These are phyloP conservation scores for Myotis planiceps DNA, from an alignment of 2,797 vertebrate genomes.

Conservation along the genomic window DNA sequence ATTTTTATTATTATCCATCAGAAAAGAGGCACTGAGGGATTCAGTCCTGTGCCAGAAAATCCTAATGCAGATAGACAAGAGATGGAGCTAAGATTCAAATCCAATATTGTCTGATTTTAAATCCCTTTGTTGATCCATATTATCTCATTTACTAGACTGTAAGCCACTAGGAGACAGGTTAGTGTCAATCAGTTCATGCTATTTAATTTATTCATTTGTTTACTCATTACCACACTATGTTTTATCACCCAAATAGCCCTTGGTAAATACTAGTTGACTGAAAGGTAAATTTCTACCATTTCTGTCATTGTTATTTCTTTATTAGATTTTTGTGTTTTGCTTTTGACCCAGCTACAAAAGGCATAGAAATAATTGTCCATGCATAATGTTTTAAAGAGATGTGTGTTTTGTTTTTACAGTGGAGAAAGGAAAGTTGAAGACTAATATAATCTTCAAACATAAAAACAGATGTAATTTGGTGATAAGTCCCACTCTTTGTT, in stretches of 20 bases:
- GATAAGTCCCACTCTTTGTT: constrained; percentile 4
- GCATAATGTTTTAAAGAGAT: constrained; percentile 5
- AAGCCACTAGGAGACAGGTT: not conserved
- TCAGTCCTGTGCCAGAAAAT: not conserved
- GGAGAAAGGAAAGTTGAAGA: constrained; percentile 4
- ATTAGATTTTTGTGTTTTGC: not conserved
- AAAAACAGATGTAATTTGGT: constrained; percentile 46
- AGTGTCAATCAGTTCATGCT: not conserved
- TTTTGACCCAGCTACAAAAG: not conserved
- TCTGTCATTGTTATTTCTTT: not conserved
- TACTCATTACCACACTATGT: not conserved
- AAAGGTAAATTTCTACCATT: not conserved
- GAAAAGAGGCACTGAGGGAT: not conserved
- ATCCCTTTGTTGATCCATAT: not conserved
- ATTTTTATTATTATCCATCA: not conserved
- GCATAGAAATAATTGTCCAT: not conserved
- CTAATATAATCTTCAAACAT: not conserved
- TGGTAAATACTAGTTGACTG: not conserved
- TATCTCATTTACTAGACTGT: not conserved
- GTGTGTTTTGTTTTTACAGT: not conserved
- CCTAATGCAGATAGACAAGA: not conserved
- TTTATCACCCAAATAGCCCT: not conserved
- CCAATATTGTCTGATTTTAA: not conserved
- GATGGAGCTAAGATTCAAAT: not conserved
- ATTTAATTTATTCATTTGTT: not conserved